Evolutionary conservation across 2,797 vertebrate species (phyloP).

Genomic region (Pteropus rufus): DNA sequence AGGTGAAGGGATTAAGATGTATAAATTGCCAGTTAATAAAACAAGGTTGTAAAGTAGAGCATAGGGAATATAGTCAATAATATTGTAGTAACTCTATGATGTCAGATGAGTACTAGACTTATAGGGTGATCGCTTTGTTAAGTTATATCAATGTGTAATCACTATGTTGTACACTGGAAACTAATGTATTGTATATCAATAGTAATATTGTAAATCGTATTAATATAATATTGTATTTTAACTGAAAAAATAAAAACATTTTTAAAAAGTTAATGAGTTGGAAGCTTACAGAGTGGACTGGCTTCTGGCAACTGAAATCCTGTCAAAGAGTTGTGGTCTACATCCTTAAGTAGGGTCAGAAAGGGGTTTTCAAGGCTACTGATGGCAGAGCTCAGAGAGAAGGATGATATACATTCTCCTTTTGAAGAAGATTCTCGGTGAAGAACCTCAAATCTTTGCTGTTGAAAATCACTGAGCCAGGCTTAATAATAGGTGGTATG

Average conservation of each 20-base stretch:
- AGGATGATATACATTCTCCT: background rate
- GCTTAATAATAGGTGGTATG: background rate
- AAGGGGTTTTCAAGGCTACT: background rate
- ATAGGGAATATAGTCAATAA: background rate
- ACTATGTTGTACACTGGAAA: background rate
- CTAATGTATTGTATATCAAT: background rate
- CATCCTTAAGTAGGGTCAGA: background rate
- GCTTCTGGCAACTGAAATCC: background rate
- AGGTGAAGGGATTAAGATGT: background rate
- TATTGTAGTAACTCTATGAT: background rate
- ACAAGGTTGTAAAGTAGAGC: background rate
- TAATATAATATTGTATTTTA: background rate
- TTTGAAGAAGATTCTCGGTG: background rate
- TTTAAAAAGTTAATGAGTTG: background rate
- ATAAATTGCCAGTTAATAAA: background rate
- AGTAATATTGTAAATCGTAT: too few species aligned
- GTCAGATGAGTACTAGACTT: background rate
- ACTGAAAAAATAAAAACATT: background rate
- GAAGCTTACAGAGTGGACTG: background rate
- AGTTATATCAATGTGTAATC: background rate
- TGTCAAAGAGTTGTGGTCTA: background rate
- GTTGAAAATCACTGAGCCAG: background rate
- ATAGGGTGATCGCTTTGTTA: background rate
- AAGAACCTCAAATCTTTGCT: background rate
- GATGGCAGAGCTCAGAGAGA: background rate